Base-by-base conservation (phyloP, 1,140 invertebrate species). In the Drosophila pallidifrons region DNA sequence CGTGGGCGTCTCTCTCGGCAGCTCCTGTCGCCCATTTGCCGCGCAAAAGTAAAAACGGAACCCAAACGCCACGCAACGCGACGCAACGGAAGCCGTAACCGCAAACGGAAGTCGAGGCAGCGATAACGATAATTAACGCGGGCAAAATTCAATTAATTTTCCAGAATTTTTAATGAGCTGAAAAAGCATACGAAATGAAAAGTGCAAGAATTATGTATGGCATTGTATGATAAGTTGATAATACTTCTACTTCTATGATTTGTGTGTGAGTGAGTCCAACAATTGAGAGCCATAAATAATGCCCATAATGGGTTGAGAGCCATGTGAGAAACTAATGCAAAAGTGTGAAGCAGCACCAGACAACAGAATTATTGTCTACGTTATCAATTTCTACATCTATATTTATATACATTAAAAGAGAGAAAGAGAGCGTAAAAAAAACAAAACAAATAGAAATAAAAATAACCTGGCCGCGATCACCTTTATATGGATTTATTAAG, bases 281-380 rank as follows among this genome's bases (percentile, higher is more conserved):
- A 87, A 87, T 87, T 73, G 83, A 60, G 45, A 64, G 83, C 70
- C 74, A 88, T 87, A 87, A 87, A 87, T 87, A 87, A 77, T 77
- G 77, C 20, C 65, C 85, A 83, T 87, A 70, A 87, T 83, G 82
- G 83, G 82, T 60, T 88, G 73, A 87, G 46, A 16, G 20, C 75
- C 69, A 66, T 81, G 82, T 82, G 81, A 88, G 78, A 86, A 86
- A 87, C 82, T 86, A 73, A 79, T 64, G 60, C 72, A 72, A 87
- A 55, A 82, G 72, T 77, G 82, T 75, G 64, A 49, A 45, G 46
- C 61, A 52, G 41, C 43, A 70, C 0, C 20, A 25, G 41, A 71
- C 67, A 75, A 75, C 58, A 69, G 66, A 74, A 69, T 74, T 60
- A 69, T 74, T 60, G 65, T 69, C 57, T 61, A 30, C 30, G 57